Base-by-base conservation (phyloP, 1,140 invertebrate species). In the Parapsyche elsis region DNA sequence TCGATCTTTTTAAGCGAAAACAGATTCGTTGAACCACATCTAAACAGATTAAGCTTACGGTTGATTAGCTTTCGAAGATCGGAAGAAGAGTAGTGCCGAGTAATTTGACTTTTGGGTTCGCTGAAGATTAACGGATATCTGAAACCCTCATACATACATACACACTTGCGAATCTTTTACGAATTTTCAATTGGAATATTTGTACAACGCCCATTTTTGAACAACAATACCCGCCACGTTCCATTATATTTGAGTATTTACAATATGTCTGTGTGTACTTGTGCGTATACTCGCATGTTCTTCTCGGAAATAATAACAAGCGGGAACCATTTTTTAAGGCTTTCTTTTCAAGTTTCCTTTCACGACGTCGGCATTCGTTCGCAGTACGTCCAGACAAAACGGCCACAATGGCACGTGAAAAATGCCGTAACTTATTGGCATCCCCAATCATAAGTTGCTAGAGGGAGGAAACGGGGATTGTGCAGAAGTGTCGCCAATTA, bases 401-500 rank as follows among this genome's bases (percentile, higher is more conserved):
- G 30, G 57, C 23, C 30, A 64, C 57, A 77, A 57, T 75, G 75
- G 9, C 14, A 64, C 21, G 57, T 30, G 75, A 77, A 77, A 75
- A 77, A 77, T 77, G 21, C 26, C 49, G 14, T 12, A 77, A 77
- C 57, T 77, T 64, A 77, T 77, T 64, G 57, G 75, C 59, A 77
- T 77, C 75, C 57, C 75, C 75, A 77, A 77, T 77, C 57, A 64
- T 64, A 64, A 77, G 75, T 77, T 77, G 57, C 26, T 53, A 5
- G 71, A n/a, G 30, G 57, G 74, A 77, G 16, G 38, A 61, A 77
- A 64, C 19, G 19, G 45, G 74, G 24, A 64, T 77, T 77, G 16
- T 77, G 23, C 26, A 77, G 75, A 77, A 77, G 75, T 77, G 75
- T 77, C 30, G 75, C 75, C 75, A 77, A 77, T 77, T 77, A 77